Evolutionary conservation across 2,888 invertebrate species (phyloP).

Genomic region (Polia nebulosa): DNA sequence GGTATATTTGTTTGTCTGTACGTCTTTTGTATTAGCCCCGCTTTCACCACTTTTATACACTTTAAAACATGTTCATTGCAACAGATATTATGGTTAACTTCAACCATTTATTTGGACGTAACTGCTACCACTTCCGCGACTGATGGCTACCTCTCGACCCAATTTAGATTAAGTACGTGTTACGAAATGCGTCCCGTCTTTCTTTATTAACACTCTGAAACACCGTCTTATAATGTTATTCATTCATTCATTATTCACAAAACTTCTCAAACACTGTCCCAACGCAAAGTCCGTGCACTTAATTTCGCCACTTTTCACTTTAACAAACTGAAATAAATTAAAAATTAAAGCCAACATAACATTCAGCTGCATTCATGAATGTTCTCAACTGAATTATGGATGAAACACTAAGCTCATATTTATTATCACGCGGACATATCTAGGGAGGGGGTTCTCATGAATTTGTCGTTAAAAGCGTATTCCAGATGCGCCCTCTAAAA

Average conservation of each 20-base stretch:
- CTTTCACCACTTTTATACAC: slow-evolving; percentile 22
- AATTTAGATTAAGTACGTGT: slow-evolving; percentile 41
- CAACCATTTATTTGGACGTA: slow-evolving; percentile 23
- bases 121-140: slow-evolving; percentile 25
- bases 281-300: slow-evolving; percentile 51
- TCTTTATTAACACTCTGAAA: slow-evolving; percentile 45
- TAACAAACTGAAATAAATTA: slow-evolving; percentile 61
- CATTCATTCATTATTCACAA: slow-evolving; percentile 58
- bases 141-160: slow-evolving; percentile 37
- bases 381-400: slow-evolving; percentile 60
- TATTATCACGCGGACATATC: slow-evolving; percentile 66
- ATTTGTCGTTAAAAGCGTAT: slow-evolving; percentile 75
- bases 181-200: slow-evolving; percentile 24
- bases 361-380: slow-evolving; percentile 54
- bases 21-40: slow-evolving; percentile 45
- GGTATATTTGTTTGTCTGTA: slow-evolving; percentile 29
- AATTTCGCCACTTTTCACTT: slow-evolving; percentile 57
- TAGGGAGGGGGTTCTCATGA: slow-evolving; percentile 68
- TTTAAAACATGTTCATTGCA: slow-evolving; percentile 37
- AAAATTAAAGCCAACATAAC: slow-evolving; percentile 53
- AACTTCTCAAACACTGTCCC: slow-evolving; percentile 57
- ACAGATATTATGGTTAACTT: slow-evolving; percentile 38
- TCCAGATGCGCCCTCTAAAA: slow-evolving; percentile 75
- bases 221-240: slow-evolving; percentile 49
- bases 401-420: slow-evolving; percentile 68